Conservation (phyloP, 2,113 vertebrate genomes). For the Hipposideros armiger region DNA sequence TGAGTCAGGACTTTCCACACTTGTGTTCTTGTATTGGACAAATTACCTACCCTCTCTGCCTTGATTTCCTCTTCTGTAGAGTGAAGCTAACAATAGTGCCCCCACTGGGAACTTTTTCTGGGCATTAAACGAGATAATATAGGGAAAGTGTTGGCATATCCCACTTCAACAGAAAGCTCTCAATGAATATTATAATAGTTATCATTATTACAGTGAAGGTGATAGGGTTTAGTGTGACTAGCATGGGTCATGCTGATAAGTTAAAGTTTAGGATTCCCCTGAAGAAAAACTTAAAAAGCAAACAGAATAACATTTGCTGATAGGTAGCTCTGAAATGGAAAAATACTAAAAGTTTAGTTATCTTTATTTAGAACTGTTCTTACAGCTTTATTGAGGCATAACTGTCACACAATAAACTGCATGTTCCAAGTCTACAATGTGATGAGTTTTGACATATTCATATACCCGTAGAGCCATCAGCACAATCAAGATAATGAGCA, state of each 20-base stretch:
- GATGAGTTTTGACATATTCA: neutral
- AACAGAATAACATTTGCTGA: neutral
- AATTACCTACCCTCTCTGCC: neutral
- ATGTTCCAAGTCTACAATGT: neutral
- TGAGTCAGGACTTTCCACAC: neutral
- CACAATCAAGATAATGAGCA: neutral
- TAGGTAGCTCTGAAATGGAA: neutral
- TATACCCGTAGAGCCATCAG: neutral
- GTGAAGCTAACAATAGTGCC: neutral
- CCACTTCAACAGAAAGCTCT: neutral
- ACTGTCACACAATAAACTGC: neutral
- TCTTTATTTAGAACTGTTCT: neutral
- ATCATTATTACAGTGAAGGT: neutral
- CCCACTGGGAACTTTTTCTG: neutral
- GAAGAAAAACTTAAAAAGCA: neutral
- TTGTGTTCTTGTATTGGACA: neutral
- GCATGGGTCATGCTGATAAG: neutral
- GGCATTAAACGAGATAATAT: neutral
- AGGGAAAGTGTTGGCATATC: neutral
- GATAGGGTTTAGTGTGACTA: neutral
- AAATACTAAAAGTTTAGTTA: neutral
- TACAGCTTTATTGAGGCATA: neutral
- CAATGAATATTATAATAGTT: neutral
- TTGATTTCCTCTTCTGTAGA: conserved; percentile 36
- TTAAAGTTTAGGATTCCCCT: neutral